A percentile compares a stretch with the other conserved stretches of the same genome.
These are phyloP conservation scores for Cyrtodaria siliqua DNA, from an alignment of 2,888 invertebrate genomes.

Conservation along the genomic window DNA sequence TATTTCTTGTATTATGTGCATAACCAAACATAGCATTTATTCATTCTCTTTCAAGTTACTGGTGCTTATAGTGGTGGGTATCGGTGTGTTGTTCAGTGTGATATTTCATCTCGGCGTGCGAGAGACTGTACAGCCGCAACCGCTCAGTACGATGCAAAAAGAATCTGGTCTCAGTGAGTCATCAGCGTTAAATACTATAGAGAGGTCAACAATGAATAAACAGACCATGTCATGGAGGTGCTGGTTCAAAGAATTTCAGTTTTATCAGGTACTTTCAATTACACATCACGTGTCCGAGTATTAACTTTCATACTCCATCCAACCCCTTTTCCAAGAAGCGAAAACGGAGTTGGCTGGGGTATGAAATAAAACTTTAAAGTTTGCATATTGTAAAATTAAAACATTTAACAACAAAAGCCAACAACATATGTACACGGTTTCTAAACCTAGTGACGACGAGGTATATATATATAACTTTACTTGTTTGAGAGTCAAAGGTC, in stretches of 20 bases:
- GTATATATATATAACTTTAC: no score
- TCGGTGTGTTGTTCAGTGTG: conserved; percentile 90
- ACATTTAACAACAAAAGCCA: no score
- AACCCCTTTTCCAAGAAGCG: no score
- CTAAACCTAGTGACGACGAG: no score
- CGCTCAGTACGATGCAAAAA: conserved; percentile 5
- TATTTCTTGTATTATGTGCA: conserved; percentile 4
- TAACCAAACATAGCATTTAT: not conserved
- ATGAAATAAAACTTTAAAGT: no score
- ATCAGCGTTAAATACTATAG: conserved; percentile 61
- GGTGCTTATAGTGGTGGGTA: conserved; percentile 89
- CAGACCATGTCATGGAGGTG: conserved; percentile 85
- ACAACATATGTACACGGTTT: no score
- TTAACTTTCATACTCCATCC: no score
- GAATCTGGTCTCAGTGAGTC: conserved; percentile 10
- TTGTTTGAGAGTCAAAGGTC: no score
- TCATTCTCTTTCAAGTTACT: conserved; percentile 67
- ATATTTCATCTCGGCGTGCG: conserved; percentile 89
- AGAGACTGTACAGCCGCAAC: conserved; percentile 49
- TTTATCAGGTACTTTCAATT: conserved; percentile 87
- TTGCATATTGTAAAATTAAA: no score
- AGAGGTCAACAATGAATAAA: conserved; percentile 59
- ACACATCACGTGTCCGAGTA: no score
- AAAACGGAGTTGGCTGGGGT: no score
- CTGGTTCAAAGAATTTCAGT: conserved; percentile 88